A percentile compares a stretch with the other conserved stretches of the same genome.
Evolutionary conservation across 2,888 invertebrate species (phyloP).

Genomic region (Formica aserva): DNA sequence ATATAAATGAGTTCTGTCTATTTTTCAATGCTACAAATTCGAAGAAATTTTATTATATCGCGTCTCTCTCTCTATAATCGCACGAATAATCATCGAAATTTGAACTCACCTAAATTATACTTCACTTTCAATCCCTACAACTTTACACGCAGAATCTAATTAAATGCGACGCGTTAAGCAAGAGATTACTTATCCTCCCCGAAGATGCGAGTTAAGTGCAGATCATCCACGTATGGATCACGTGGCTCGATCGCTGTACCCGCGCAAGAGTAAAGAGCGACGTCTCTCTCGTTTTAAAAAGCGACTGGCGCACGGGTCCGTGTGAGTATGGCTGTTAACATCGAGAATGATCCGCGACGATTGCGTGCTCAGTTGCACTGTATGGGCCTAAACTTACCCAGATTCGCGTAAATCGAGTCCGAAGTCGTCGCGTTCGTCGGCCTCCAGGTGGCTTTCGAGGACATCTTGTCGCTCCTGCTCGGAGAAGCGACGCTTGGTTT

Average conservation of each 20-base stretch:
- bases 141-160: neutral
- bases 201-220: neutral
- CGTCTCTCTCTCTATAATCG: neutral
- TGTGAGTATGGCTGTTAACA: conserved; percentile 78
- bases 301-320: conserved; percentile 73
- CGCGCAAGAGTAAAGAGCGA: conserved; percentile 43
- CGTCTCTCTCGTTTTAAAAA: conserved; percentile 57
- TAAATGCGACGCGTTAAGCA: neutral
- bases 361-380: conserved; percentile 84
- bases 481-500: conserved; percentile 83
- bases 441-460: conserved; percentile 72
- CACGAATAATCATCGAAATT: neutral
- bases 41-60: neutral
- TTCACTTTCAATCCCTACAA: neutral
- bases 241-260: conserved; percentile 52
- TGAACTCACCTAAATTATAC: neutral
- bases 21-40: neutral
- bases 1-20: neutral
- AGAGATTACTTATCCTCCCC: neutral
- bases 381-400: conserved; percentile 88
- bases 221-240: conserved; percentile 34
- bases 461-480: conserved; percentile 72
- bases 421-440: conserved; percentile 75
- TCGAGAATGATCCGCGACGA: conserved; percentile 69
- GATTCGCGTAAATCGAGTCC: conserved; percentile 91